These are phyloP conservation scores for Gopherus flavomarginatus DNA, from an alignment of 2,113 vertebrate genomes.

Conservation along the genomic window DNA sequence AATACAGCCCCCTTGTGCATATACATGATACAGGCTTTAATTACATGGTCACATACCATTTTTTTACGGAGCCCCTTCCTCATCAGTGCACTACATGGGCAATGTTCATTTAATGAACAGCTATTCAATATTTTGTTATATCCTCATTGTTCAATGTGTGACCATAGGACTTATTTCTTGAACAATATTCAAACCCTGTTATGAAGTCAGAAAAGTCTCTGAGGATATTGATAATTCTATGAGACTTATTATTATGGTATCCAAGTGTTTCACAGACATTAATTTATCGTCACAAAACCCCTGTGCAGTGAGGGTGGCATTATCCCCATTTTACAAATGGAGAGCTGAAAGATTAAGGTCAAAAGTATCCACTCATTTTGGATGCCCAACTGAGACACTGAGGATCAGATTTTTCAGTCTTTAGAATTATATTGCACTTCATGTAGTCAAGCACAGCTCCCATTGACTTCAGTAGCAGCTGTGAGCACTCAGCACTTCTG, in stretches of 20 bases:
- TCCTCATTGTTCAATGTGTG: neutral
- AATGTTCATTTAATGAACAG: neutral
- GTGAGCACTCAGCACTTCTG: neutral
- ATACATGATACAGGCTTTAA: neutral
- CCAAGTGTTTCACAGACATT: neutral
- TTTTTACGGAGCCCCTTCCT: neutral
- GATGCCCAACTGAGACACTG: neutral
- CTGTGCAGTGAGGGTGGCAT: neutral
- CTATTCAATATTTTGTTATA: neutral
- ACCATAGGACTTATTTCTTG: neutral
- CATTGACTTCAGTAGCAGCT: neutral
- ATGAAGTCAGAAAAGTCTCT: neutral
- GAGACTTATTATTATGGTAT: neutral
- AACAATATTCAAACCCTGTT: neutral
- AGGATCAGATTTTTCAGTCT: neutral
- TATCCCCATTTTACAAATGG: too few species aligned
- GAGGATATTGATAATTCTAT: neutral
- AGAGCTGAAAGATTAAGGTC: too few species aligned
- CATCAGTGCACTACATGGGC: neutral
- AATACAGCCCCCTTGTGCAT: neutral
- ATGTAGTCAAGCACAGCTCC: neutral
- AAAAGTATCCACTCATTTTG: too few species aligned
- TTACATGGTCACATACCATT: neutral
- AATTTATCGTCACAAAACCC: neutral
- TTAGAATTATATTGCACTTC: neutral